Evolutionary conservation across 2,888 invertebrate species (phyloP).

Genomic region (Allygus modestus): DNA sequence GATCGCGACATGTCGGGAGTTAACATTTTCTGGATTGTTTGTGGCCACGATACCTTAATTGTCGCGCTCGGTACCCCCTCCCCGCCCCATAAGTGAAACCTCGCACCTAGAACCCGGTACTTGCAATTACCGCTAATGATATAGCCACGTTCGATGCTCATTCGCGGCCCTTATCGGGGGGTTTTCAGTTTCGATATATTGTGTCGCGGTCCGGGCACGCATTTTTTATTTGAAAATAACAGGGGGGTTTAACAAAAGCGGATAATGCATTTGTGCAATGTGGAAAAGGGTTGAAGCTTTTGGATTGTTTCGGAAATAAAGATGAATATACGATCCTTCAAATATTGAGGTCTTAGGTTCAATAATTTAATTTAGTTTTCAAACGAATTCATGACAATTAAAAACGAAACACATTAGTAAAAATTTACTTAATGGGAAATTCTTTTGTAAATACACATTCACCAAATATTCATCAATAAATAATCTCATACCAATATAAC

Average conservation of each 20-base stretch:
- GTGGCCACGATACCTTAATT: constrained; percentile 50
- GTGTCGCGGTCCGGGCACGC: not conserved
- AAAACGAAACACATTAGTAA: too few species aligned
- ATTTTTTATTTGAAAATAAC: not conserved
- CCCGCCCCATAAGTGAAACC: not conserved
- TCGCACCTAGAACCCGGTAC: not conserved
- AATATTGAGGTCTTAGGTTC: too few species aligned
- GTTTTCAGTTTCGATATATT: constrained; percentile 24
- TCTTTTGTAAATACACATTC: too few species aligned
- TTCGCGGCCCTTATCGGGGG: not conserved
- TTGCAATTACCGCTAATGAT: constrained; percentile 47
- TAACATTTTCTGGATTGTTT: constrained; percentile 59
- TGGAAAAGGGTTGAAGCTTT: not conserved
- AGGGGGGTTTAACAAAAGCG: not conserved
- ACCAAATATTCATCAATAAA: too few species aligned
- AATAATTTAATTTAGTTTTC: too few species aligned
- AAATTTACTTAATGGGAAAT: too few species aligned
- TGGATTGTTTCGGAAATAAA: too few species aligned
- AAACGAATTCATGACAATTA: too few species aligned
- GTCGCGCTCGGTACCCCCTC: not conserved
- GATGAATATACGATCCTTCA: too few species aligned
- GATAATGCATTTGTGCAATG: not conserved
- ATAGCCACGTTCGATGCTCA: constrained; percentile 29
- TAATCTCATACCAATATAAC: too few species aligned
- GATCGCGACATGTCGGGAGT: constrained; percentile 13